Evolutionary conservation across 1,140 invertebrate genomes (phyloP), one percentile per base, ranked within the genome.

Genomic region (Heterodera carotae): DNA sequence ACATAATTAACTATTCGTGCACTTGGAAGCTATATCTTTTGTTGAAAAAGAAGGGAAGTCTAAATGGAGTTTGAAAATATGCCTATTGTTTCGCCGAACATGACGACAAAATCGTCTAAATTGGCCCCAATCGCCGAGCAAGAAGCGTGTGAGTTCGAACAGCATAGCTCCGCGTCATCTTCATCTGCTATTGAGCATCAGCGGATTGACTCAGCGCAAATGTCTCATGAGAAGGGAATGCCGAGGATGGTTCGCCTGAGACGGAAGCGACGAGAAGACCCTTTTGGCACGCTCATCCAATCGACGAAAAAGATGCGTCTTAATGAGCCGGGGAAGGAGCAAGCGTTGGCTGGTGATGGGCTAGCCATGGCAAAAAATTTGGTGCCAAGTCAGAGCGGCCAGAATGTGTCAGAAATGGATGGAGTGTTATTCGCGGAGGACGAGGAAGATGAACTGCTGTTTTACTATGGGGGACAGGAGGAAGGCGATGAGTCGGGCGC

Each of bases 401-500:
- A 74, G 6, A 62, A 34, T 25, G 27, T 25, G 5, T 25, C 5
- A 31, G 12, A 62, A 25, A 53, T 43, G 33, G 39, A 64, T 29
- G 34, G 29, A 66, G 56, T 22, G 25, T 2, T 66, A 27, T 74
- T 59, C 36, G 34, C 33, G 33, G 36, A 43, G 10, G 72, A 74
- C 8, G 72, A 74, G n/a, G 77, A 78, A 10, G 77, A 78, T 22
- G 72, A 77, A 60, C 18, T 77, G n/a, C 31, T 73, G 34, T 72
- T 77, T n/a, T 76, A 73, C 33, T 77, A 62, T 75, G 76, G 76
- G 12, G 77, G 77, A 2, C 71, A 78, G n/a, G 74, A 78, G 39
- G 39, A 66, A 0, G 70, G 31, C 4, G 75, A 75, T 36, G 64
- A 66, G 1, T 39, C 53, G 7, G 75, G 56, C 62, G 60, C 75